These are phyloP conservation scores for Corythaeola cristata DNA, from an alignment of 2,113 vertebrate species.

Conservation along the genomic window DNA sequence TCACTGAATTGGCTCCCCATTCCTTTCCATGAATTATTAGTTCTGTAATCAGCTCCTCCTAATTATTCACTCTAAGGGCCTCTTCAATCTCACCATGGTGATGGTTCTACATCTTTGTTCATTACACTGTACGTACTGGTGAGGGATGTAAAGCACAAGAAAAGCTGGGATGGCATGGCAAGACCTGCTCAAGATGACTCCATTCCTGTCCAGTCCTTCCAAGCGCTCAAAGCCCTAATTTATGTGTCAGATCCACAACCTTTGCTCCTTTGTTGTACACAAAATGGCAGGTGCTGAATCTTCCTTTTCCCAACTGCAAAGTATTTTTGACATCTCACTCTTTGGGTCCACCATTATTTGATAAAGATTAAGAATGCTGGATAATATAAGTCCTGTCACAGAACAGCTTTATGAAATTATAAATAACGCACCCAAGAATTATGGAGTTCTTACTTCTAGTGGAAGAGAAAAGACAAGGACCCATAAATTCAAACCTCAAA, in stretches of 20 bases:
- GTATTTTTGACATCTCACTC: slow-evolving; percentile 41
- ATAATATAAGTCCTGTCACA: slow-evolving; percentile 88
- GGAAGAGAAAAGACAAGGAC: slow-evolving; percentile 69
- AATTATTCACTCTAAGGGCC: slow-evolving; percentile 73
- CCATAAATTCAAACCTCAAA: slow-evolving; percentile 69
- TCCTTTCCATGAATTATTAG: slow-evolving; percentile 67
- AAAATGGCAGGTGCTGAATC: slow-evolving; percentile 46
- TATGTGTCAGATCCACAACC: slow-evolving; percentile 52
- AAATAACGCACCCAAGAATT: slow-evolving; percentile 78
- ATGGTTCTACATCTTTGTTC: slow-evolving; percentile 56
- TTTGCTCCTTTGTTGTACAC: slow-evolving; percentile 54
- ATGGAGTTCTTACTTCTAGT: slow-evolving; percentile 81
- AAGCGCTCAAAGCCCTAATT: slow-evolving; percentile 71
- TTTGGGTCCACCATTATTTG: slow-evolving; percentile 75
- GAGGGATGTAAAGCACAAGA: not conserved
- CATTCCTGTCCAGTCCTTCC: not conserved
- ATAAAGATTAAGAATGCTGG: slow-evolving; percentile 75
- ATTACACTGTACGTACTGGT: slow-evolving; percentile 44
- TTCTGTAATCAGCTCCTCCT: slow-evolving; percentile 68
- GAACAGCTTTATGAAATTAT: slow-evolving; percentile 90
- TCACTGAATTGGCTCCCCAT: slow-evolving; percentile 56
- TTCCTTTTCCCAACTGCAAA: not conserved
- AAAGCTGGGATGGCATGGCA: not conserved
- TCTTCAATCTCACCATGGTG: slow-evolving; percentile 52
- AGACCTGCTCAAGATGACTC: slow-evolving; percentile 1